Evolutionary conservation across 2,113 vertebrate genomes (phyloP), one percentile per base, ranked within the genome.

Genomic region (Polypterus senegalus): DNA sequence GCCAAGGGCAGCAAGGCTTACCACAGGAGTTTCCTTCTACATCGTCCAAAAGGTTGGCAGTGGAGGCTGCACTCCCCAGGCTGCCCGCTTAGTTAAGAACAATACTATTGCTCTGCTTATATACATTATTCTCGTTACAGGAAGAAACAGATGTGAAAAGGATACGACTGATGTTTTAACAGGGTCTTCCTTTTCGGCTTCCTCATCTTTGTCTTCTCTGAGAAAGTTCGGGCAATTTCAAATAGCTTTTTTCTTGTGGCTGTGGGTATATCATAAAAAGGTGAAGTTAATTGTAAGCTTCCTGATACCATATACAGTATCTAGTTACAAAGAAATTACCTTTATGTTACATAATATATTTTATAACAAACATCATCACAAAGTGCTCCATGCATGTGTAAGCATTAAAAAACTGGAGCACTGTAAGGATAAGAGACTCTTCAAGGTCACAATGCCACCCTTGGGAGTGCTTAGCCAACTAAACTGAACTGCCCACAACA

Each of bases 231-330:
- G 74, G 94, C 93, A 3, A 98, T 91, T 79, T 98, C 95, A 70
- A 98, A 96, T 61, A 97, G 87, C 77, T 97, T 97, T 84, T 91
- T 97, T 64, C 93, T 88, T 0, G 95, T 98, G 47, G 95, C 95
- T 98, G 74, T 53, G 71, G 75, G 60, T 66, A 60, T 65, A 46
- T 61, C 6, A 67, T 62, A 52, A 6, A 3, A 5, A 9, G 5
- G 27, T 27, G 27, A 27, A 27, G 27, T 27, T 27, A 27, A 27
- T 27, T 27, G 27, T 27, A 27, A 27, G 27, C 27, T 27, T 27
- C 27, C 2, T 27, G 27, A 27, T 27, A 27, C 27, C 27, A 2
- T 27, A 27, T 27, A n/a, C n/a, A n/a, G n/a, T n/a, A 27, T 27
- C 27, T 27, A 27, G 27, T 27, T 27, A 27, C 27, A 27, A 27